Base-by-base conservation (phyloP, 2,113 vertebrate species). In the Stigmatopora argus region DNA sequence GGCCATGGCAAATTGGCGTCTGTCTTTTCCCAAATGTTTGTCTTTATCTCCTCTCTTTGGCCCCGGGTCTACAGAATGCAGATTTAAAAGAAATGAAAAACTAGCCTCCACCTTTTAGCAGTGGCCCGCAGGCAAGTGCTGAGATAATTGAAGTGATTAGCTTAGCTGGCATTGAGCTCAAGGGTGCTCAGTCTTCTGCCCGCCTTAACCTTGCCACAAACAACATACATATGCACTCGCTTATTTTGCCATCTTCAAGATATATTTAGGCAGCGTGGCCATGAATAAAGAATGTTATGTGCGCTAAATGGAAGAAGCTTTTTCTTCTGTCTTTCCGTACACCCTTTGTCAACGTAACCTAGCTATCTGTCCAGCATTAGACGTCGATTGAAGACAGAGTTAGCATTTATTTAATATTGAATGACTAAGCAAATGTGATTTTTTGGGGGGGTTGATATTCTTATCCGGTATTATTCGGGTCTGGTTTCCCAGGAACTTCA, bases 141-240 rank as follows among this genome's bases (percentile, higher is more conserved):
- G 73, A 77, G 73, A 79, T 83, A 81, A 83, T 81, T 83, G 64
- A 83, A 81, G 78, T 78, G 75, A 81, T 78, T 81, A 79, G 76
- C 71, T 55, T 65, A 31, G 26, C 26, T 31, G 65, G 64, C 64
- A 45, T 53, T 68, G 57, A 74, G 78, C 76, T 83, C 3, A 23
- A 69, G 71, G 78, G 65, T 47, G 72, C 74, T 75, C 63, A 57
- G 69, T 70, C 48, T 63, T 31, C 3, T 31, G 26, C 26, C 26
- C 26, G 76, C 46, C 70, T 70, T 78, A 77, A 83, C 81, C 81
- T 80, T 78, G 73, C 67, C 66, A 14, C 66, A 63, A 21, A 51
- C 51, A 17, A 62, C 60, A 35, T 53, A 41, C 56, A 65, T 45
- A 47, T 47, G 58, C 55, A 52, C 47, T 44, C 46, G 38, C 26